Conservation (phyloP, 2,113 vertebrate genomes). For the Rhinoderma darwinii region DNA sequence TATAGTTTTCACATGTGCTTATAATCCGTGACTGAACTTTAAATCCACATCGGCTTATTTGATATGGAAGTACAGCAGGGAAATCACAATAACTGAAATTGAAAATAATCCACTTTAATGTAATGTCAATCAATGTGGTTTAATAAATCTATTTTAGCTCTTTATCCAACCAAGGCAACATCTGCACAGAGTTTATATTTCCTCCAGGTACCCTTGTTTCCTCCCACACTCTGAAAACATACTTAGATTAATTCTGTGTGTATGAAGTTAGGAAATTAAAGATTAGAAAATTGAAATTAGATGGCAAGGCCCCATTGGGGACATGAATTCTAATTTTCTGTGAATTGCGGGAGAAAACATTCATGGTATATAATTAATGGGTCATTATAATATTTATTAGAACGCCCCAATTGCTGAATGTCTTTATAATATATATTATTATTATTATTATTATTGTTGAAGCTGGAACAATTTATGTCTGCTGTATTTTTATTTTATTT, state of each 20-base stretch:
- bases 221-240: neutral
- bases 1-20: neutral
- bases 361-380: too few species aligned
- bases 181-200: neutral
- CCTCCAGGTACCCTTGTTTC: neutral
- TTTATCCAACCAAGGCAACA: neutral
- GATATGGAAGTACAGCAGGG: neutral
- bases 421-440: too few species aligned
- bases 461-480: too few species aligned
- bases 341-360: too few species aligned
- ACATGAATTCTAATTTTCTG: neutral
- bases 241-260: neutral
- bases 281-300: too few species aligned
- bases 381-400: too few species aligned
- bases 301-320: neutral
- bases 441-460: too few species aligned
- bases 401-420: too few species aligned
- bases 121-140: neutral
- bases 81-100: neutral
- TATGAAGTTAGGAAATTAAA: too few species aligned
- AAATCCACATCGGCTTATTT: neutral
- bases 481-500: too few species aligned
- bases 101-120: neutral
- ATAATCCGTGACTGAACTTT: neutral
- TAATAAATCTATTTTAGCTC: neutral